phyloP scores from a whole-genome alignment of 2,797 vertebrate genomes.

The Syncerus caffer region DNA sequence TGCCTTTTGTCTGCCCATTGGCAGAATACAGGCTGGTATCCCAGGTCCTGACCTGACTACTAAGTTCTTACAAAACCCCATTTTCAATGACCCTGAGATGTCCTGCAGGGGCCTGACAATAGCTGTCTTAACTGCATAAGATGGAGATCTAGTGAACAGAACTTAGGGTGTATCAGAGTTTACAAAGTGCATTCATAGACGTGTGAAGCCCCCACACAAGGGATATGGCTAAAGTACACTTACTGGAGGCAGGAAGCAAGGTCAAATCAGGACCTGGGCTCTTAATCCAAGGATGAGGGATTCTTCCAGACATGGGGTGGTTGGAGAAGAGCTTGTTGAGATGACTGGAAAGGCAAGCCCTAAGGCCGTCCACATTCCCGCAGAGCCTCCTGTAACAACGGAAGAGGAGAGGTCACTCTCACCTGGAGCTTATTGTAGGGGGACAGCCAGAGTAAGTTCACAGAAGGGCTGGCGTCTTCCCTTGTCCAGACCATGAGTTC shows the following conservation, averaged over 20 bases:
- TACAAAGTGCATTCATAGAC: neutral
- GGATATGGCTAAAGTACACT: neutral
- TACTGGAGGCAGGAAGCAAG: neutral
- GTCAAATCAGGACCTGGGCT: neutral
- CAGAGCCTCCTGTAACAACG: neutral
- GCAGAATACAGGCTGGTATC: neutral
- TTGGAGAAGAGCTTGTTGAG: neutral
- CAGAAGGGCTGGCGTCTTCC: neutral
- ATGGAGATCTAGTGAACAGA: no score
- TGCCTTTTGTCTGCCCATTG: neutral
- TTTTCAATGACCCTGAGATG: neutral
- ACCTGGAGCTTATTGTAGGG: neutral
- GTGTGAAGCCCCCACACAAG: neutral
- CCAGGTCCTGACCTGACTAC: neutral
- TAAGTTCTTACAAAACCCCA: neutral
- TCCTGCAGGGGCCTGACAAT: accelerated
- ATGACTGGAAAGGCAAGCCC: neutral
- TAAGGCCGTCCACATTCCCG: neutral
- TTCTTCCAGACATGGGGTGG: neutral
- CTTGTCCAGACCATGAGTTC: neutral
- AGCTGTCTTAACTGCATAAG: neutral
- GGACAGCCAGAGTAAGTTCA: neutral
- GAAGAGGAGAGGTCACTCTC: no score
- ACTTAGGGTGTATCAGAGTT: neutral
- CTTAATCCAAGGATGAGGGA: neutral